Conservation (phyloP, 2,113 vertebrate genomes). For the Rhagologus leucostigma region DNA sequence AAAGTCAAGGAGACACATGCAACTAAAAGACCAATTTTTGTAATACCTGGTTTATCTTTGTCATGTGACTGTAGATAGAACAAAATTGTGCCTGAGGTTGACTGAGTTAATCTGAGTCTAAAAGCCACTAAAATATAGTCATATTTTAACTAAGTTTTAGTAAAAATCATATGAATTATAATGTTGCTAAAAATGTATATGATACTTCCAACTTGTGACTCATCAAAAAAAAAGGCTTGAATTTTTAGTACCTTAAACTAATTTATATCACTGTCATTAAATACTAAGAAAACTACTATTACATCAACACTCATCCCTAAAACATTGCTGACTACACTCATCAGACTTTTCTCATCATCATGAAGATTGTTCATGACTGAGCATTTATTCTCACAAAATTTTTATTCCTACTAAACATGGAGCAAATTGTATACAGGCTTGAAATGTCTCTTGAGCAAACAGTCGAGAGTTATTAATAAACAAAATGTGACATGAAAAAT, state of each 20-base stretch:
- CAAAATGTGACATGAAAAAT: slow-evolving; percentile 30
- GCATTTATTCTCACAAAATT: not conserved
- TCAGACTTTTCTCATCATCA: slow-evolving; percentile 9
- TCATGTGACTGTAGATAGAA: not conserved
- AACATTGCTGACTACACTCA: slow-evolving; percentile 21
- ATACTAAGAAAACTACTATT: not conserved
- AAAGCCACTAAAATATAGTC: not conserved
- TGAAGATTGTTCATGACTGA: slow-evolving; percentile 25
- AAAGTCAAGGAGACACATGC: not conserved
- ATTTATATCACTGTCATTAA: not conserved
- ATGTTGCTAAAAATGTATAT: not conserved
- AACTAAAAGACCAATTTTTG: not conserved
- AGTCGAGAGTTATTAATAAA: slow-evolving; percentile 36
- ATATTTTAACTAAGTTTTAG: not conserved
- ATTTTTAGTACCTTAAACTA: not conserved
- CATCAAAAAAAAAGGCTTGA: not conserved
- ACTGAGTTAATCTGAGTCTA: not conserved
- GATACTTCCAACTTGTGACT: not conserved
- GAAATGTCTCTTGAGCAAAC: slow-evolving; percentile 22
- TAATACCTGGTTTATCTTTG: not conserved
- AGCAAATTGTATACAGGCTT: not conserved
- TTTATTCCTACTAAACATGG: not conserved
- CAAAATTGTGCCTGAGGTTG: not conserved
- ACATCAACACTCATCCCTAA: not conserved
- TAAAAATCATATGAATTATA: not conserved